These are phyloP conservation scores for Bujurquina vittata DNA, from an alignment of 2,113 vertebrate genomes.

Conservation along the genomic window DNA sequence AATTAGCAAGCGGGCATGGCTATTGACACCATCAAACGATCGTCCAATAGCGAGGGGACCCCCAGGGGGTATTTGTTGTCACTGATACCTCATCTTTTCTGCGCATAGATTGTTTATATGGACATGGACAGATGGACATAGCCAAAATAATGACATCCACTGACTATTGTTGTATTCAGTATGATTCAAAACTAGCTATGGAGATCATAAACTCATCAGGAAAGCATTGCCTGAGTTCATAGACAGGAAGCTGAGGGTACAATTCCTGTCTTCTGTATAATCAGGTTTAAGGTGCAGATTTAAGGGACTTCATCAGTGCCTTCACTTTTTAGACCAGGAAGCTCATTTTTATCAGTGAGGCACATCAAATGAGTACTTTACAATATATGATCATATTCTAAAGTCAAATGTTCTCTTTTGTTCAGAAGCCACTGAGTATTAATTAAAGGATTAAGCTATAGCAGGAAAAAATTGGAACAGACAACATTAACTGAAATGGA, in stretches of 20 bases:
- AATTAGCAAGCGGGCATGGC: no score
- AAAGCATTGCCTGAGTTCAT: background rate
- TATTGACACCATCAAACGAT: no score
- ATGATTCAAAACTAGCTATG: background rate
- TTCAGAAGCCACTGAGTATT: slow-evolving; percentile 3
- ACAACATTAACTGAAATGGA: slow-evolving; percentile 38
- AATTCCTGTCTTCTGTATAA: no score
- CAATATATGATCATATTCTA: background rate
- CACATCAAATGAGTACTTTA: background rate
- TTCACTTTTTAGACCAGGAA: no score
- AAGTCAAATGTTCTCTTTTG: background rate
- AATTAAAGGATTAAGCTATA: background rate
- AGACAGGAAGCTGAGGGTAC: no score
- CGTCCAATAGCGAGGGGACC: no score
- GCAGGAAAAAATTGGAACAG: slow-evolving; percentile 41
- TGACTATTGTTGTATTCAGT: background rate
- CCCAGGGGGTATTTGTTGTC: no score
- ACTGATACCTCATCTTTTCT: background rate
- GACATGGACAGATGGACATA: background rate
- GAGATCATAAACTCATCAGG: background rate
- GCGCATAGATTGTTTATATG: background rate
- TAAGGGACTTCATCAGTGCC: no score
- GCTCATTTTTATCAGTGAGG: background rate
- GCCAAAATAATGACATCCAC: background rate
- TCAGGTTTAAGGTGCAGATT: no score